Percentiles rank a stretch among this genome's conserved stretches.
These are phyloP conservation scores for Temnothorax nylanderi DNA, from an alignment of 1,140 invertebrate species.

Conservation along the genomic window DNA sequence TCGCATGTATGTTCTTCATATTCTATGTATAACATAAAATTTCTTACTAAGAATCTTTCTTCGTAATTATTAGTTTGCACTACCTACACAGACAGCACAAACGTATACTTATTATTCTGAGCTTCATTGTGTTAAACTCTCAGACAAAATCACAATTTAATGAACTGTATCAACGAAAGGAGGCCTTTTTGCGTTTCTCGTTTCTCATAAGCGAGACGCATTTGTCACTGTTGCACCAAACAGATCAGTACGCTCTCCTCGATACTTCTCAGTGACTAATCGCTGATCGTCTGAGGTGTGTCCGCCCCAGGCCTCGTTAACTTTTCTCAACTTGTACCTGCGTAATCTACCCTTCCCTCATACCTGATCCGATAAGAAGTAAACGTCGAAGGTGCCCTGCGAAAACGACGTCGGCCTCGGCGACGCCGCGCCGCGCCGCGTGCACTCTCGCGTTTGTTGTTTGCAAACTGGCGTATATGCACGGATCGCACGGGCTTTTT, in stretches of 20 bases:
- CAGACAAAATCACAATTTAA: neutral
- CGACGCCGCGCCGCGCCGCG: neutral
- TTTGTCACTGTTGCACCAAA: constrained; percentile 63
- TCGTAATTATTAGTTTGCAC: neutral
- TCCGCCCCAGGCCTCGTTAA: constrained; percentile 57
- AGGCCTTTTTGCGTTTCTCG: neutral
- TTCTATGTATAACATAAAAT: neutral
- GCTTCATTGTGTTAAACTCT: neutral
- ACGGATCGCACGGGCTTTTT: constrained; percentile 46
- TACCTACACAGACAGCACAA: neutral
- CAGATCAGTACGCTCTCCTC: constrained; percentile 52
- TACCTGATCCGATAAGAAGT: constrained; percentile 44
- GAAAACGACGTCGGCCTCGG: constrained; percentile 14
- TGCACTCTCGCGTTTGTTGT: constrained; percentile 37
- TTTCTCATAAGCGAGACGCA: constrained; percentile 29
- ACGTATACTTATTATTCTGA: neutral
- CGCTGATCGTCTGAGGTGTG: constrained; percentile 57
- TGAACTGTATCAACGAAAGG: neutral
- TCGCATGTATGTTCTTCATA: too few relatives aligned
- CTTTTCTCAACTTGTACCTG: constrained; percentile 19
- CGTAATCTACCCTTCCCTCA: neutral
- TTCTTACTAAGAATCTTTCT: neutral
- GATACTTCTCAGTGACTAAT: constrained; percentile 67
- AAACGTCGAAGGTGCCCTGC: constrained; percentile 46
- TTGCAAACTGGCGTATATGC: constrained; percentile 50